Evolutionary conservation across 2,113 vertebrate genomes (phyloP).

Genomic region (Archocentrus centrarchus): DNA sequence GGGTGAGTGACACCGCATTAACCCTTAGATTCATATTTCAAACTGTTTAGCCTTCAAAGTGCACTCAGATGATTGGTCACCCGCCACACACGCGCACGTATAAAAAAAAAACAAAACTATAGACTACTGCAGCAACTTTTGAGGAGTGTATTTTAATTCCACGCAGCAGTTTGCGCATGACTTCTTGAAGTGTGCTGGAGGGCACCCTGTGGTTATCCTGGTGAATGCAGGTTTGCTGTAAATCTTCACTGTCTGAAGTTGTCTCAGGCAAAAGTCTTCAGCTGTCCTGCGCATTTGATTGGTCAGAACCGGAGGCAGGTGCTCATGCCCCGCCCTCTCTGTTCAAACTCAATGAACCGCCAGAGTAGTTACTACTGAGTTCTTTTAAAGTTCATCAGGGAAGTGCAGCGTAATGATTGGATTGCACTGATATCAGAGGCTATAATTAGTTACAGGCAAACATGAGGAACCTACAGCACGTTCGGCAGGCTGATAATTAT

Average conservation of each 20-base stretch:
- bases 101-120: background rate
- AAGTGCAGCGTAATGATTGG: background rate
- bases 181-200: background rate
- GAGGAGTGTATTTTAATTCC: background rate
- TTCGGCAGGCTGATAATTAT: background rate
- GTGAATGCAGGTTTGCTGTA: too few relatives aligned
- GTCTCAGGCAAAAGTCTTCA: background rate
- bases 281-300: conserved; percentile 24
- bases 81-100: background rate
- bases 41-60: too few relatives aligned
- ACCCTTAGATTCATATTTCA: background rate
- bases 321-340: background rate
- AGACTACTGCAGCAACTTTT: background rate
- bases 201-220: background rate
- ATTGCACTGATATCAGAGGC: background rate
- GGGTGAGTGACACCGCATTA: conserved; percentile 30
- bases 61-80: background rate
- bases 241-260: background rate
- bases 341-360: conserved; percentile 3
- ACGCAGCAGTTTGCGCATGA: background rate
- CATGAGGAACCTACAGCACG: too few relatives aligned
- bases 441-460: background rate
- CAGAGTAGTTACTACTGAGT: background rate
- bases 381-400: background rate
- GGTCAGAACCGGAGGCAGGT: background rate